Conservation (phyloP, 2,888 invertebrate species). For the Shargacucullia verbasci region DNA sequence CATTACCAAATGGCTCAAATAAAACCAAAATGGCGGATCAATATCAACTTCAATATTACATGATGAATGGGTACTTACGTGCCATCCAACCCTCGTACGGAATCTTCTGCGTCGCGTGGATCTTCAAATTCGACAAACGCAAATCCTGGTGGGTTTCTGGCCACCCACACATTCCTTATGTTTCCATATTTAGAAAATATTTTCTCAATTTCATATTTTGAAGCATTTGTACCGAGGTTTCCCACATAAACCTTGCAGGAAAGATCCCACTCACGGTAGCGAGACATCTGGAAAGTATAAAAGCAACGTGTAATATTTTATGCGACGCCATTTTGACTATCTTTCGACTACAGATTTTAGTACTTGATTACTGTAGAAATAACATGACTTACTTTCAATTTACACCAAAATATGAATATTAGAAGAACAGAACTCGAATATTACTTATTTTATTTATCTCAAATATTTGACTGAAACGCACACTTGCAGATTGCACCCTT, state of each 20-base stretch:
- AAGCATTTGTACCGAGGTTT: constrained; percentile 96
- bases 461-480: too few species aligned
- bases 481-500: constrained; percentile 8
- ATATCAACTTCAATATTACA: not conserved
- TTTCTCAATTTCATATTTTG: constrained; percentile 96
- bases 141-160: constrained; percentile 97
- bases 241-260: constrained; percentile 98
- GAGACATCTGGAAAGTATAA: constrained; percentile 89
- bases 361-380: constrained; percentile 1
- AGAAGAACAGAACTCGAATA: constrained; percentile 1
- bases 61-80: constrained; percentile 77
- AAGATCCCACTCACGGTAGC: constrained; percentile 93
- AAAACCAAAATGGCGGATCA: constrained; percentile 55
- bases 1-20: constrained; percentile 39
- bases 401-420: constrained; percentile 14
- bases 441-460: not conserved
- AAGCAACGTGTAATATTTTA: constrained; percentile 48
- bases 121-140: constrained; percentile 97
- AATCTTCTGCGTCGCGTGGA: constrained; percentile 95
- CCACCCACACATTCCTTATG: constrained; percentile 97
- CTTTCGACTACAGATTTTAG: not conserved
- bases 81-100: constrained; percentile 94
- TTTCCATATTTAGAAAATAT: constrained; percentile 96
- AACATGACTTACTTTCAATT: constrained; percentile 27
- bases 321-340: constrained; percentile 66